Conservation (phyloP, 1,140 invertebrate species). For the Spodoptera frugiperda region DNA sequence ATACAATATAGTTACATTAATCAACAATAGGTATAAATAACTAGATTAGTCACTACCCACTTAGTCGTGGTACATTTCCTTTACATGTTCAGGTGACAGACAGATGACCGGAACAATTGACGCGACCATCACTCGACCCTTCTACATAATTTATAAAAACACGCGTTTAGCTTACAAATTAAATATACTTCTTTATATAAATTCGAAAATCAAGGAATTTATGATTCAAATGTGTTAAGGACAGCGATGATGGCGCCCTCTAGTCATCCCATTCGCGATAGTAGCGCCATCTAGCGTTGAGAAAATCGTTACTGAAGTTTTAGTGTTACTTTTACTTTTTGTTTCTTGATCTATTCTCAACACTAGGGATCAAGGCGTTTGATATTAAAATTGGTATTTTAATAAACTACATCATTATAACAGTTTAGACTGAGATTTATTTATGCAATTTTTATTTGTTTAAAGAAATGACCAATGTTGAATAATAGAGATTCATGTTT, state of each 20-base stretch:
- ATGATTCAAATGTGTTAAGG: not conserved
- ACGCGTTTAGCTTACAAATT: not conserved
- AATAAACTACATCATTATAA: not conserved
- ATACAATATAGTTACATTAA: conserved; percentile 78
- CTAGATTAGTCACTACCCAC: conserved; percentile 71
- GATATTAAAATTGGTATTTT: not conserved
- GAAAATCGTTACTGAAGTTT: not conserved
- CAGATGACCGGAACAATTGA: not conserved
- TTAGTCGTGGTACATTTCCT: conserved; percentile 49
- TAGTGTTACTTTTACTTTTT: not conserved
- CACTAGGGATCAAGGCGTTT: not conserved
- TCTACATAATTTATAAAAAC: not conserved
- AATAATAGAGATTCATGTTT: too few species aligned
- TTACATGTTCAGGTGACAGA: conserved; percentile 21
- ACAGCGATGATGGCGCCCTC: conserved; percentile 3
- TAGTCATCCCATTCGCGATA: not conserved
- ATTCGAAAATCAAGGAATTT: not conserved
- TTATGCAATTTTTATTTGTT: not conserved
- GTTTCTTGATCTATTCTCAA: not conserved
- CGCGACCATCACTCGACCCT: not conserved
- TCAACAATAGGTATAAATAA: conserved; percentile 80
- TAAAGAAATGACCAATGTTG: too few species aligned
- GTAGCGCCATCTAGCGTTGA: conserved; percentile 8
- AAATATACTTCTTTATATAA: not conserved
- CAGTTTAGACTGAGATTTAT: conserved; percentile 2